Conservation (phyloP, 2,888 invertebrate species). For the Entomobrya multifasciata region DNA sequence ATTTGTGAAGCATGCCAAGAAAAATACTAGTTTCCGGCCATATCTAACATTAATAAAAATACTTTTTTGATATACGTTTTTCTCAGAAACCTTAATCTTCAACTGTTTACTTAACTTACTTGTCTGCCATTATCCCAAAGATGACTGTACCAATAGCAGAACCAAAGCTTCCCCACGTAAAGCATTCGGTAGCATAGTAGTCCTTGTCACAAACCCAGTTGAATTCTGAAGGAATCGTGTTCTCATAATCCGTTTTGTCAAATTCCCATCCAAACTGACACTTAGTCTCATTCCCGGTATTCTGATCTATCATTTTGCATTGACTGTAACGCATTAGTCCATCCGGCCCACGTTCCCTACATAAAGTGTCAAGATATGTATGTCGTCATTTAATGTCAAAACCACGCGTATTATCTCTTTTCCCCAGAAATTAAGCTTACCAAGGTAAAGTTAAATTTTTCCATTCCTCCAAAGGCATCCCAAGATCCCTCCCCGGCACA, state of each 20-base stretch:
- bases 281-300: constrained; percentile 60
- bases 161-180: constrained; percentile 83
- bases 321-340: constrained; percentile 64
- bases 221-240: constrained; percentile 77
- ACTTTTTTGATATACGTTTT: neutral
- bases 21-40: constrained; percentile 78
- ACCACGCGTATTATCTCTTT: neutral
- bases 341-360: constrained; percentile 72
- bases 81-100: neutral
- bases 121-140: constrained; percentile 84
- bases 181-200: constrained; percentile 82
- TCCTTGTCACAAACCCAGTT: constrained; percentile 77
- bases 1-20: constrained; percentile 73
- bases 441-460: constrained; percentile 83
- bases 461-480: constrained; percentile 83
- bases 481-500: constrained; percentile 83
- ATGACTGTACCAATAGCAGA: constrained; percentile 84
- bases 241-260: constrained; percentile 74
- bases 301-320: constrained; percentile 71
- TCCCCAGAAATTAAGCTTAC: constrained; percentile 80
- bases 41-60: constrained; percentile 59
- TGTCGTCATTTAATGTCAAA: neutral
- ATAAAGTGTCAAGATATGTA: neutral
- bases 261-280: constrained; percentile 76
- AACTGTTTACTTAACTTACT: constrained; percentile 80